A percentile compares a stretch with the other conserved stretches of the same genome.
Conservation (phyloP, 2,888 invertebrate species). For the Cepaea hortensis region DNA sequence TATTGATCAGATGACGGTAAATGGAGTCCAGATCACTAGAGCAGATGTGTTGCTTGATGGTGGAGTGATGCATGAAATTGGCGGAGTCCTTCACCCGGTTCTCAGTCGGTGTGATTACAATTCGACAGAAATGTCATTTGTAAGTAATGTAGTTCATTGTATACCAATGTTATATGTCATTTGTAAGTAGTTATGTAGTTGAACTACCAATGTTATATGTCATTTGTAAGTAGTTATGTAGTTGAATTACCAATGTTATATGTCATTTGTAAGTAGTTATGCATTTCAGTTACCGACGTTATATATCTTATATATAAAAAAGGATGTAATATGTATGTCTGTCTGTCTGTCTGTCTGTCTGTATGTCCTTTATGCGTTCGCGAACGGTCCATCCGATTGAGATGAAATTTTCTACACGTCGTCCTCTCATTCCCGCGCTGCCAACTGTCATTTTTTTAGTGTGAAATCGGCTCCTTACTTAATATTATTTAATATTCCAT, state of each 20-base stretch:
- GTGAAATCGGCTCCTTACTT: too few species aligned
- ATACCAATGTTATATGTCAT: too few species aligned
- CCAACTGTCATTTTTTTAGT: too few species aligned
- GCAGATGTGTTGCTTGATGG: conserved; percentile 62
- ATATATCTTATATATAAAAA: too few species aligned
- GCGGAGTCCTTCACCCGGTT: conserved; percentile 59
- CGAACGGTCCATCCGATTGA: too few species aligned
- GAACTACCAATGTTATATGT: neutral
- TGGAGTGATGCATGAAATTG: conserved; percentile 65
- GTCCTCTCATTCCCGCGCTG: too few species aligned
- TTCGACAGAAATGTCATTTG: conserved; percentile 52
- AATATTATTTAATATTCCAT: too few species aligned
- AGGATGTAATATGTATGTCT: too few species aligned
- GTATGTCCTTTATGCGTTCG: too few species aligned
- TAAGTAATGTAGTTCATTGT: conserved; percentile 49
- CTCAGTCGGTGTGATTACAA: conserved; percentile 61
- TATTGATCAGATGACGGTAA: conserved; percentile 59
- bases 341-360: too few species aligned
- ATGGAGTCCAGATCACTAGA: conserved; percentile 56
- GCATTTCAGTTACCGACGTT: neutral
- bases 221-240: neutral
- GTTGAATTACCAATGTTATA: neutral
- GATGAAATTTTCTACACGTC: too few species aligned
- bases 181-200: neutral
- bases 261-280: neutral